Evolutionary conservation across 2,113 vertebrate species (phyloP).

Genomic region (Sitta europaea): DNA sequence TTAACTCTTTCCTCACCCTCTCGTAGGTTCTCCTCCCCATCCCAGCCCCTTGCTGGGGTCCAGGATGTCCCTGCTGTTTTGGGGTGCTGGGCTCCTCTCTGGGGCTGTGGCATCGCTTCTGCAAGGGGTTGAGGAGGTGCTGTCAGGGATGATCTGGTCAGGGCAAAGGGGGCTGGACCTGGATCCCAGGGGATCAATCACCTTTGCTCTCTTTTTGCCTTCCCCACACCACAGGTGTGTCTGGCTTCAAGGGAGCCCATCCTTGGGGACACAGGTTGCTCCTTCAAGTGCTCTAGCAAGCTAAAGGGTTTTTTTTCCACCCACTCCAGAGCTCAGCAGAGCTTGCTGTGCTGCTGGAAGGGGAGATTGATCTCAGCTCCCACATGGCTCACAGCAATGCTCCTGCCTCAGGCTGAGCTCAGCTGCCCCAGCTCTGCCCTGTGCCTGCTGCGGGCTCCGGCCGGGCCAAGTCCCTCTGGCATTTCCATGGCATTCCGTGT

Average conservation of each 20-base stretch:
- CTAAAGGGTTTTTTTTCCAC: neutral
- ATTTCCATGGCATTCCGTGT: neutral
- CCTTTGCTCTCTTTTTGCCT: neutral
- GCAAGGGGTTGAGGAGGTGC: neutral
- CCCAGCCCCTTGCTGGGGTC: neutral
- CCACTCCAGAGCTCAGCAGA: neutral
- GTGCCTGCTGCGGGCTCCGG: accelerated
- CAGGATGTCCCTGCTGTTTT: neutral
- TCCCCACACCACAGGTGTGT: neutral
- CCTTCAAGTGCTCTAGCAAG: neutral
- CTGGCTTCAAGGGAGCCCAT: accelerated
- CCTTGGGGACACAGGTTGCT: neutral
- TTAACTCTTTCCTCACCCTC: slow-evolving; percentile 54
- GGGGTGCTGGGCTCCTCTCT: neutral
- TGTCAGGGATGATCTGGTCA: neutral
- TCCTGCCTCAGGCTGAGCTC: neutral
- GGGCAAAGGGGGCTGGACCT: neutral
- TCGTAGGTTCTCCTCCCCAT: neutral
- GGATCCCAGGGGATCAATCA: accelerated
- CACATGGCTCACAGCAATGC: neutral
- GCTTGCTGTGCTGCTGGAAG: neutral
- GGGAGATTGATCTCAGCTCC: neutral
- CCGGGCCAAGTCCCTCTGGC: accelerated
- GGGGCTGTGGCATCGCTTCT: accelerated
- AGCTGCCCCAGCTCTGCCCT: accelerated